Conservation (phyloP, 2,888 invertebrate species). For the Torymus aiolomorphi region DNA sequence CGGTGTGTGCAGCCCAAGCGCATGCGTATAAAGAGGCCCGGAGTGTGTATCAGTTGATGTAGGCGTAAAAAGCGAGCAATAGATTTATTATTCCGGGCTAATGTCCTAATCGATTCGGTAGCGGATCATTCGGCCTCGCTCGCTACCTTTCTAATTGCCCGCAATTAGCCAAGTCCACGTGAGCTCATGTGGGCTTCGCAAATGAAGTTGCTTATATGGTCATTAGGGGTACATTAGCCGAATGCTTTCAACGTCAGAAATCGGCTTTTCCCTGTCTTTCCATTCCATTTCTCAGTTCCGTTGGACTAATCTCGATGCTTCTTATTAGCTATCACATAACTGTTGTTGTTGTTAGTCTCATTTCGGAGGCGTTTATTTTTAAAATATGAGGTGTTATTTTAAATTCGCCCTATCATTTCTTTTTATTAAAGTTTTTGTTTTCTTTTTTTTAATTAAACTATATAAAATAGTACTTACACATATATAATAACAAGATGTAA, state of each 20-base stretch:
- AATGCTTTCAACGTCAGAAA: constrained; percentile 7
- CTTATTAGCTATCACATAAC: too few relatives aligned
- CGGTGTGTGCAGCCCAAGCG: neutral
- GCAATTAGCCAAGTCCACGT: constrained; percentile 37
- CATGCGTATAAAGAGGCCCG: constrained; percentile 1
- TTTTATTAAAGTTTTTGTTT: too few relatives aligned
- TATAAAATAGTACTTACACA: too few relatives aligned
- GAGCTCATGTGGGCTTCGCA: neutral
- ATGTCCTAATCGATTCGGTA: constrained; percentile 38
- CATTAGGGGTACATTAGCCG: constrained; percentile 25
- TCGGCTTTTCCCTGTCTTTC: neutral
- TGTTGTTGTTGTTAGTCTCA: too few relatives aligned
- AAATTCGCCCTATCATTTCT: too few relatives aligned
- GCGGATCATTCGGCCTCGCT: constrained; percentile 11
- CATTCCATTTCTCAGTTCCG: too few relatives aligned
- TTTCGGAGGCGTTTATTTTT: too few relatives aligned
- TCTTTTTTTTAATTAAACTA: too few relatives aligned
- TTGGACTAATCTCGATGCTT: too few relatives aligned
- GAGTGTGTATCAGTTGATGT: neutral
- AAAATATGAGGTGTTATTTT: too few relatives aligned
- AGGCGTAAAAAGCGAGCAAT: neutral
- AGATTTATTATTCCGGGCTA: constrained; percentile 50
- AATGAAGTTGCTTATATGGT: constrained; percentile 43
- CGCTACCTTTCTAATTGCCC: constrained; percentile 45
- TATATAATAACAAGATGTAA: too few relatives aligned